These are phyloP conservation scores for Microctonus hyperodae DNA, from an alignment of 2,888 invertebrate species.

Conservation along the genomic window DNA sequence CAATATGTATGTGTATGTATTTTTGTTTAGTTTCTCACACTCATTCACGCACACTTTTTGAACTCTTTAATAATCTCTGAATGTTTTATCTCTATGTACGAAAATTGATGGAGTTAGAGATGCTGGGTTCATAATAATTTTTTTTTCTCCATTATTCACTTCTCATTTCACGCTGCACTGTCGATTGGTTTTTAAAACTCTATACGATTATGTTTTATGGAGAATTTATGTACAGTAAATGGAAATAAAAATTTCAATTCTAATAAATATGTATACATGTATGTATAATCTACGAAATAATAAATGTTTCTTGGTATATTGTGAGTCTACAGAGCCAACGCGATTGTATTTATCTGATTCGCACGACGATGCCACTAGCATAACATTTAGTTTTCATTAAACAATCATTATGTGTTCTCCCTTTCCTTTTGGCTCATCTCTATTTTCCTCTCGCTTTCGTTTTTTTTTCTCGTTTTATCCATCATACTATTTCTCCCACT, in stretches of 20 bases:
- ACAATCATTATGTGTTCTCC: conserved; percentile 52
- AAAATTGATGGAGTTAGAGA: too few species aligned
- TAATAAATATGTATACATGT: neutral
- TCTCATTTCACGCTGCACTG: conserved; percentile 27
- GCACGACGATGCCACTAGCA: conserved; percentile 32
- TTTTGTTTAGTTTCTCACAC: neutral
- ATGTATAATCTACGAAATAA: too few species aligned
- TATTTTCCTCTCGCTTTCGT: neutral
- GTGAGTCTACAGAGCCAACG: too few species aligned
- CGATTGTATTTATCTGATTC: neutral
- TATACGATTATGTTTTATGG: conserved; percentile 24
- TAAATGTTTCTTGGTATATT: too few species aligned
- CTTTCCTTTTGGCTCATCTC: conserved; percentile 33
- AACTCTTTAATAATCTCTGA: neutral
- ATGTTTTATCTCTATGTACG: neutral
- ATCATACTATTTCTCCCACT: conserved; percentile 31
- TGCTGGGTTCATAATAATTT: too few species aligned
- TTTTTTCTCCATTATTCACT: neutral
- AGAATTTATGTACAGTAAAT: conserved; percentile 6
- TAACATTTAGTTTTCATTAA: conserved; percentile 61
- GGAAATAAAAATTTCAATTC: conserved; percentile 5
- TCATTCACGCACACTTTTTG: neutral
- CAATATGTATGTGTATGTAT: too few species aligned
- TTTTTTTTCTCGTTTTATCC: neutral
- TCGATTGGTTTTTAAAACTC: conserved; percentile 26